Percentiles rank a stretch among this genome's conserved stretches.
These are phyloP conservation scores for Alligator mississippiensis DNA, from an alignment of 2,113 vertebrate species.

Conservation along the genomic window DNA sequence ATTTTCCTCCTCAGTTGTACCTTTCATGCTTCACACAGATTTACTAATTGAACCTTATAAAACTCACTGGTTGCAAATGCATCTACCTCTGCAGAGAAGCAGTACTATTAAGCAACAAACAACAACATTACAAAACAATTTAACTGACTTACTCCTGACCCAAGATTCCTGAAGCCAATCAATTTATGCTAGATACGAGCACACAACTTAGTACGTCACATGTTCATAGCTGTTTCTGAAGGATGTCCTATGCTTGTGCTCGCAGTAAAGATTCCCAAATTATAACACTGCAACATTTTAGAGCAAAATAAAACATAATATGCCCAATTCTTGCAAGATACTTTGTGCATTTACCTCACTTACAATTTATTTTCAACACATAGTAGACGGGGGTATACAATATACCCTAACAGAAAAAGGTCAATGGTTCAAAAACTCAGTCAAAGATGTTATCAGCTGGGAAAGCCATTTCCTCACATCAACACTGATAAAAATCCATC, in stretches of 20 bases:
- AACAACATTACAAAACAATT: constrained; percentile 18
- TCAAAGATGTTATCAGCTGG: constrained; percentile 83
- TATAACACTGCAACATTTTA: not conserved
- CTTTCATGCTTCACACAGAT: constrained; percentile 2
- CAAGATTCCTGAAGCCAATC: constrained; percentile 8
- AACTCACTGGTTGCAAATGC: not conserved
- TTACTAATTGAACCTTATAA: not conserved
- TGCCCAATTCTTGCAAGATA: not conserved
- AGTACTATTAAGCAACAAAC: constrained; percentile 3
- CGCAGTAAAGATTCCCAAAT: not conserved
- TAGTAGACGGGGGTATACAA: constrained; percentile 62
- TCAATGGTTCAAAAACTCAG: constrained; percentile 81
- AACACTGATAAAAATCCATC: constrained; percentile 77
- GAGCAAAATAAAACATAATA: constrained; percentile 11
- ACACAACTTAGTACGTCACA: not conserved
- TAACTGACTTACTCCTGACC: constrained; percentile 54
- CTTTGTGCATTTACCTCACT: constrained; percentile 38
- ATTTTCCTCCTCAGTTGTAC: not conserved
- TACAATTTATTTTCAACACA: constrained; percentile 66
- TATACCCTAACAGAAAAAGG: constrained; percentile 74
- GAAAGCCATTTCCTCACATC: constrained; percentile 83
- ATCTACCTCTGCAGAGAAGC: constrained; percentile 37
- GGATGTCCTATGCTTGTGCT: constrained; percentile 4
- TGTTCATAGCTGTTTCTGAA: constrained; percentile 28
- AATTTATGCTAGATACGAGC: not conserved